phyloP scores from a whole-genome alignment of 2,113 vertebrate species.

The Malurus cyaneus region DNA sequence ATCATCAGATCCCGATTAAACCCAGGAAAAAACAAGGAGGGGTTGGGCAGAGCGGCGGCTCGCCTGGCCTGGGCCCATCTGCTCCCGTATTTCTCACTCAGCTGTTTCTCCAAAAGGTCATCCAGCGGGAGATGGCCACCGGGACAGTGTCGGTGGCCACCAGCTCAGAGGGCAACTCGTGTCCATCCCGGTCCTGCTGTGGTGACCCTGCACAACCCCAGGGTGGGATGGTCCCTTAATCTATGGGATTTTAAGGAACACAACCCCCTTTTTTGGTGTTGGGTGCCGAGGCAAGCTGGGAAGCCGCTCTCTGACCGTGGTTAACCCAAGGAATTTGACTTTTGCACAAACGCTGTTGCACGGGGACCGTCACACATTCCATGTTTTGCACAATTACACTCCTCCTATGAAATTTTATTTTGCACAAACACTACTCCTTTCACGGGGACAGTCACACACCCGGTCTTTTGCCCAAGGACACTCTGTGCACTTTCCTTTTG shows the following conservation, averaged over 20 bases:
- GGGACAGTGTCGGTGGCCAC: accelerated
- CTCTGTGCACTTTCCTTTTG: no score
- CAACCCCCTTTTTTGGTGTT: neutral
- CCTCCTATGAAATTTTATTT: no score
- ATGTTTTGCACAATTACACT: neutral
- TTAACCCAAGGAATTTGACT: neutral
- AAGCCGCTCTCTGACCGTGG: accelerated
- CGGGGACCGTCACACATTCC: no score
- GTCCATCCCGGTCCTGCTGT: accelerated
- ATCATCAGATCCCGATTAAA: slow-evolving; percentile 4
- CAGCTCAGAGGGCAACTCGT: accelerated
- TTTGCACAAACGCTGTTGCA: neutral
- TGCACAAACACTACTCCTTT: no score
- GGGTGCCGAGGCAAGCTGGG: neutral
- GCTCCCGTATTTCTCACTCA: accelerated
- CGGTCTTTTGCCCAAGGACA: no score
- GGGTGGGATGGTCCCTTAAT: neutral
- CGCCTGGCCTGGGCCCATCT: accelerated
- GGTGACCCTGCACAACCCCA: neutral
- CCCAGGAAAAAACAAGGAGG: slow-evolving; percentile 46
- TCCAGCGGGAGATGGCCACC: accelerated
- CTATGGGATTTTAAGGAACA: neutral
- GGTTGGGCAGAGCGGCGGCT: neutral
- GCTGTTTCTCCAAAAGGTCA: neutral
- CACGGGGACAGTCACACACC: no score